Base-by-base conservation (phyloP, 2,113 vertebrate genomes). In the Sarotherodon lohbergeri region DNA sequence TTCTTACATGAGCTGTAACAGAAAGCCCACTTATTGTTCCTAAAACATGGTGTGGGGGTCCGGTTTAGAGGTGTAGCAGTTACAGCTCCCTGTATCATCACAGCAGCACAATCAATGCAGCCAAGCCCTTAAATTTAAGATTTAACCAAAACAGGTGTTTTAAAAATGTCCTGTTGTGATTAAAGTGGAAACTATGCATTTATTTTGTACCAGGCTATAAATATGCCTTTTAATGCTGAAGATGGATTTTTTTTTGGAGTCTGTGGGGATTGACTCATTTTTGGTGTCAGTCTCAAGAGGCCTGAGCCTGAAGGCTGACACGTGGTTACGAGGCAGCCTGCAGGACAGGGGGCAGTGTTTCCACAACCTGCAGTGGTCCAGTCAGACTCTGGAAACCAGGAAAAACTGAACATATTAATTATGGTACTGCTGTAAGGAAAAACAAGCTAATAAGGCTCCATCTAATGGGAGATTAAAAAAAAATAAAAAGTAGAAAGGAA, bases 131-230 rank as follows among this genome's bases (percentile, higher is more conserved):
- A 68, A 5, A 68, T 68, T 13, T 68, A 68, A 39, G 34, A 66
- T 66, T 66, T 12, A n/a, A 66, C 17, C 32, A 0, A 66, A 66
- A n/a, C 61, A 3, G 6, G 0, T 36, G 29, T 36, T 63, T 63
- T 36, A 1, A 36, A 63, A 63, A 63, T 0, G 5, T 36, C 3
- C 59, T 11, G 32, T 66, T 39, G 10, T 66, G 61, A 66, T 66
- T 66, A 66, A 66, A 66, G 34, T 39, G 61, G 61, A 66, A 66
- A 66, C 34, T 66, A 66, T 43, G 66, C 66, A 3, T 43, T 24
- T 24, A 34, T 71, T 24, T 71, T 43, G 34, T 66, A 66, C 61
- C 61, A 39, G 10, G 4, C 34, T 39, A 39, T 66, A 66, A 66
- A 66, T 66, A 66, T 66, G 61, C 34, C 1, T 39, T 13, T 66